Conservation (phyloP, 2,113 vertebrate genomes). For the Tenrec ecaudatus region DNA sequence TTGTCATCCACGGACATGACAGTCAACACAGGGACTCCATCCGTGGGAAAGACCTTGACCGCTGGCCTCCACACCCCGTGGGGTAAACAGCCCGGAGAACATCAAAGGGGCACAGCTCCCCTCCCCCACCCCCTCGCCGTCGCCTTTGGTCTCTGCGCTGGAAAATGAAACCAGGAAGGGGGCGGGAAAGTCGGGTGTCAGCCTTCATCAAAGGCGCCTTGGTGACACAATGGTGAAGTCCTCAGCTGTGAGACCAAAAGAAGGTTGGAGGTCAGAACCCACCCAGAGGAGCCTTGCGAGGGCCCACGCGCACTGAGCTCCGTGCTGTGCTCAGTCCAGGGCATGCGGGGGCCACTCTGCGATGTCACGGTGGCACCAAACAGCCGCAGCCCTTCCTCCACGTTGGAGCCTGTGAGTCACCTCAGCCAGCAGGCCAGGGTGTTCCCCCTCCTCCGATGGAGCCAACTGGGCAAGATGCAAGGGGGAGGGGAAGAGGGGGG, state of each 20-base stretch:
- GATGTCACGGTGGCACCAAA: not conserved
- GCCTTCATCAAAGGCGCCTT: not conserved
- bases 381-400: not conserved
- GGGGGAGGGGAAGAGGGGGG: not conserved
- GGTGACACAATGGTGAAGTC: not conserved
- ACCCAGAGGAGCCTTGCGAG: not conserved
- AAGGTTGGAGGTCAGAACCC: not conserved
- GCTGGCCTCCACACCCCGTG: not conserved
- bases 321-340: no score
- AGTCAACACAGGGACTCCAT: conserved; percentile 55
- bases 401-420: not conserved
- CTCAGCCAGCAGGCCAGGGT: not conserved
- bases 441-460: not conserved
- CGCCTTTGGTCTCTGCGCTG: conserved; percentile 23
- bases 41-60: conserved; percentile 78
- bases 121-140: conserved; percentile 52
- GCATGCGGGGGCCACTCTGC: not conserved
- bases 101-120: conserved; percentile 61
- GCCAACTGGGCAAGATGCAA: not conserved
- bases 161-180: conserved; percentile 30
- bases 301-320: no score
- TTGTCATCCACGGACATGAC: not conserved
- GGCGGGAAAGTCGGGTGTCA: not conserved
- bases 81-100: conserved; percentile 20
- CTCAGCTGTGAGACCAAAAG: not conserved